Conservation (phyloP, 2,797 vertebrate species). For the Xenentodon cancila region DNA sequence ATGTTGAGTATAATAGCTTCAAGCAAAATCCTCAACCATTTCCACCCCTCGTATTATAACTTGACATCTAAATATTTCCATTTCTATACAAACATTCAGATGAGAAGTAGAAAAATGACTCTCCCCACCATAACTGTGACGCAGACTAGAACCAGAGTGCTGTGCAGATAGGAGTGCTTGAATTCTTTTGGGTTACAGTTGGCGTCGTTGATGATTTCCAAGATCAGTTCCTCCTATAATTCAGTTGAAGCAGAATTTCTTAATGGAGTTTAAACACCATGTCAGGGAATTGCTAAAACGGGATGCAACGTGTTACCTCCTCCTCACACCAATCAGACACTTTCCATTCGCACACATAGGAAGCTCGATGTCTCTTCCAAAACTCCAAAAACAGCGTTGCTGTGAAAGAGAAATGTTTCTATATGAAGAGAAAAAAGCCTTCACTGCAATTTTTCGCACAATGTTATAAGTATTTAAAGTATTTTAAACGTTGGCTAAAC, state of each 20-base stretch:
- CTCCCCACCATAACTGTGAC: constrained; percentile 84
- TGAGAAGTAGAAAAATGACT: constrained; percentile 1
- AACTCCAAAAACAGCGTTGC: constrained; percentile 95
- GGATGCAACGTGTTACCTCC: constrained; percentile 80
- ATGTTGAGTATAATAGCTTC: neutral
- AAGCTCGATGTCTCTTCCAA: constrained; percentile 91
- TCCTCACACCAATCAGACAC: constrained; percentile 92
- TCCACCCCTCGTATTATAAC: neutral
- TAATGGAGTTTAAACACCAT: no score
- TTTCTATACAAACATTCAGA: neutral
- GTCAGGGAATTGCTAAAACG: neutral
- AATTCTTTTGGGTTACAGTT: constrained; percentile 70
- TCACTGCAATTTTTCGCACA: neutral
- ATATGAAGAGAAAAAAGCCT: neutral
- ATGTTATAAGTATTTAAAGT: neutral
- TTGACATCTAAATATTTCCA: neutral
- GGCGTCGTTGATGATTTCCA: constrained; percentile 85
- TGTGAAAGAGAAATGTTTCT: constrained; percentile 53
- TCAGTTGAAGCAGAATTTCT: neutral
- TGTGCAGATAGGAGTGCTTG: constrained; percentile 88
- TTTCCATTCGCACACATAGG: constrained; percentile 86
- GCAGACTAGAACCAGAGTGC: constrained; percentile 83
- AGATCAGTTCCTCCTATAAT: constrained; percentile 89
- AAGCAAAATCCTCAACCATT: neutral
- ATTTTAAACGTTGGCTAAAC: neutral